Conservation (phyloP, 2,113 vertebrate species). For the Nerophis ophidion region DNA sequence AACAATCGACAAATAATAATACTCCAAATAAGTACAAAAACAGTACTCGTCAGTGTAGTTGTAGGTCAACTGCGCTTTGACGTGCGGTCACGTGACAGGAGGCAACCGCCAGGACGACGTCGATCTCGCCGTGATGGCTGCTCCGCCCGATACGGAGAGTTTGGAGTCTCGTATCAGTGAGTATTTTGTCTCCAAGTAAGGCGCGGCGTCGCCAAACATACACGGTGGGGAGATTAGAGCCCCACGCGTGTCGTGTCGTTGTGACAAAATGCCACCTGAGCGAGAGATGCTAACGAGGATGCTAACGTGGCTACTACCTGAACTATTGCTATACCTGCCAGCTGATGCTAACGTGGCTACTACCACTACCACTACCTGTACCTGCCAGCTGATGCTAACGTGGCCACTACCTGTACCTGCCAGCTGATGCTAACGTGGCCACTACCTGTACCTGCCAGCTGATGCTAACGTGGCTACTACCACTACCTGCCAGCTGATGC, state of each 20-base stretch:
- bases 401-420: too few relatives aligned
- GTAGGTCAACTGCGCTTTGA: background rate
- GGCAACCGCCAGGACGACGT: slow-evolving; percentile 33
- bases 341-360: too few relatives aligned
- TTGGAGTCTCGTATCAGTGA: slow-evolving; percentile 94
- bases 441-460: too few relatives aligned
- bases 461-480: too few relatives aligned
- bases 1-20: too few relatives aligned
- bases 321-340: slow-evolving; percentile 24
- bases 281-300: slow-evolving; percentile 21
- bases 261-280: background rate
- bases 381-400: too few relatives aligned
- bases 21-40: too few relatives aligned
- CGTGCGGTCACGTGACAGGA: slow-evolving; percentile 29
- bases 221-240: background rate
- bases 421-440: too few relatives aligned
- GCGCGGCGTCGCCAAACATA: background rate
- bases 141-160: slow-evolving; percentile 84
- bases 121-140: slow-evolving; percentile 78
- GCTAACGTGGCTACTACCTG: slow-evolving; percentile 45
- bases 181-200: slow-evolving; percentile 58
- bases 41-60: background rate
- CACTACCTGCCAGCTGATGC: too few relatives aligned
- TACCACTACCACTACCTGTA: too few relatives aligned
- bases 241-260: background rate